Base-by-base conservation (phyloP, 2,113 vertebrate genomes). In the Bagarius yarrelli region DNA sequence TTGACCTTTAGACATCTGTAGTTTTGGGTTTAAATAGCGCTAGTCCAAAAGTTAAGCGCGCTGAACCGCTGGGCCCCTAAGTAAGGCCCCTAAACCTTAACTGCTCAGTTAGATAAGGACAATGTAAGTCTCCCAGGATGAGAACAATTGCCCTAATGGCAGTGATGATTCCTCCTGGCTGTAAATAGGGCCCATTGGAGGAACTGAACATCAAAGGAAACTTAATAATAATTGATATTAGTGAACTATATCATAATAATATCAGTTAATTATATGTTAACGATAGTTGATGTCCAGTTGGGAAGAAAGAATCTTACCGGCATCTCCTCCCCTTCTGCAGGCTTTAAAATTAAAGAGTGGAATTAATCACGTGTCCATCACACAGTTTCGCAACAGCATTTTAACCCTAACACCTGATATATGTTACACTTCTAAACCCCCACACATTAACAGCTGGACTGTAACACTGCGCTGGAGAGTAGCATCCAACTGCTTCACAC, bases 311-410 rank as follows among this genome's bases (percentile, higher is more conserved):
- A 88, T 96, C 97, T 99, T 98, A 99, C 97, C 97, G 94, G 95
- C 92, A 93, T 86, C 90, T 97, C 95, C 94, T 96, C 96, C 92
- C 96, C 95, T 94, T 95, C 97, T 93, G 96, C 97, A 93, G 97
- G 96, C 95, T 98, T 98, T 95, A 96, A 96, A 93, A 92, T 95
- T 88, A 94, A 93, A 94, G 86, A 93, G 88, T 91, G 88, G 87
- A 52, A 87, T 94, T 94, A 94, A 91, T 93, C 89, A 91, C 86
- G 80, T 85, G 30, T 60, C 87, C 85, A 88, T 71, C 34, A 83
- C 73, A 86, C 78, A 87, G 9, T 27, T 27, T 77, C 6, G 32
- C 61, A 18, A 60, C 21, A 75, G 18, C 52, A 34, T 56, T 60
- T 47, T 9, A 21, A 23, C 36, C 19, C 40, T 44, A 32, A 47